Conservation (phyloP, 1,140 invertebrate genomes). For the Pararge aegeria region DNA sequence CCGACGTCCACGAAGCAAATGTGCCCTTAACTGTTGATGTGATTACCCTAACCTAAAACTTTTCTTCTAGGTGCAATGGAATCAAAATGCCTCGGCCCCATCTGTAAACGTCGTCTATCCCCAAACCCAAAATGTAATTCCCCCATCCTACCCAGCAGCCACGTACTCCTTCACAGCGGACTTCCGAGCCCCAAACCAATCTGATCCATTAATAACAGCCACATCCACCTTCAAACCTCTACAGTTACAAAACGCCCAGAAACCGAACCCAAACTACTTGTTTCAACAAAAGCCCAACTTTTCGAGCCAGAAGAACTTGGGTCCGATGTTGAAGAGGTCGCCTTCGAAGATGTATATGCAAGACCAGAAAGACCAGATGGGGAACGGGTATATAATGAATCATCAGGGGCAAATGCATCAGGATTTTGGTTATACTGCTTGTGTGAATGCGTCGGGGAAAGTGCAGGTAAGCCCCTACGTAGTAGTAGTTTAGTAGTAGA, state of each 20-base stretch:
- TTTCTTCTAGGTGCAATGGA: slow-evolving; percentile 83
- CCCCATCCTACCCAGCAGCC: slow-evolving; percentile 82
- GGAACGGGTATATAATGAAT: slow-evolving; percentile 55
- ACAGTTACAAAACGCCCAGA: slow-evolving; percentile 61
- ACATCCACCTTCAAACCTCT: slow-evolving; percentile 75
- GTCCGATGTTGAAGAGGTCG: slow-evolving; percentile 51
- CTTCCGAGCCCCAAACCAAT: slow-evolving; percentile 82
- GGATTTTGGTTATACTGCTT: slow-evolving; percentile 63
- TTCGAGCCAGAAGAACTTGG: slow-evolving; percentile 46
- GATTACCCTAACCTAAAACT: background rate
- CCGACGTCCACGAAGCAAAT: no score
- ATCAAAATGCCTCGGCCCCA: slow-evolving; percentile 79
- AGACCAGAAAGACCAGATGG: slow-evolving; percentile 59
- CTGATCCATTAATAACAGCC: slow-evolving; percentile 73
- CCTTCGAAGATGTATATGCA: slow-evolving; percentile 60
- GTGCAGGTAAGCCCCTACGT: slow-evolving; percentile 69
- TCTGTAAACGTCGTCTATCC: slow-evolving; percentile 82
- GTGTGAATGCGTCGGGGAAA: slow-evolving; percentile 60
- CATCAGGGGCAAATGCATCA: slow-evolving; percentile 64
- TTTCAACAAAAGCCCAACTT: slow-evolving; percentile 66
- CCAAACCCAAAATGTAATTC: slow-evolving; percentile 81
- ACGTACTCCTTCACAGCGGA: slow-evolving; percentile 90
- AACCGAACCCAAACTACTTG: slow-evolving; percentile 59
- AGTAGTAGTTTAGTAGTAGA: no score
- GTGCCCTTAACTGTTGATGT: no score